Evolutionary conservation across 2,797 vertebrate genomes (phyloP), one percentile per base, ranked within the genome.

Genomic region (Enteromius thamalakanensis): DNA sequence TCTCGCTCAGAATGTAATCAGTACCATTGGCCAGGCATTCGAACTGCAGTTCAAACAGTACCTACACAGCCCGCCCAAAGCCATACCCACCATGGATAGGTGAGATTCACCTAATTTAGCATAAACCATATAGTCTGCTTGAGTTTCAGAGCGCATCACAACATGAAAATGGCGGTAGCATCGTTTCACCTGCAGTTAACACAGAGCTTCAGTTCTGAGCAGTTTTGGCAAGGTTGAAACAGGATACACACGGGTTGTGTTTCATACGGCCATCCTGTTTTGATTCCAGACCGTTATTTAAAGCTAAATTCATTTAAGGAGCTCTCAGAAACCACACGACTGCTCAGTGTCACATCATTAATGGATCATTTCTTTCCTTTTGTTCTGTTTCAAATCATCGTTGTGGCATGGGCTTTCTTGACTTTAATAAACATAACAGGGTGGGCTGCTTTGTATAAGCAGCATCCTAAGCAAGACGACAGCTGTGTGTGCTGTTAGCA

Each of bases 11-110:
- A 96, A 93, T 0, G 95, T 99, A 91, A 99, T 99, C 95, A 97
- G 95, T 86, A 99, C 98, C 0, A 97, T 99, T 23, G 98, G 98
- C 71, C 98, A 99, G 88, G 98, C 98, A 84, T 99, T 99, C 0
- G 98, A 99, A 92, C 94, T 99, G 84, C 97, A 98, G 90, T 99
- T 99, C 93, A 99, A 97, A 87, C 97, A 99, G 91, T 98, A 98
- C 85, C 94, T 99, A 4, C 97, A 99, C 93, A 99, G 96, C 86
- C 97, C 98, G 8, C 96, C 97, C 67, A 96, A 96, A 92, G 94
- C 92, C 78, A 94, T 93, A 80, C 88, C 92, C 2, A 94, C 96
- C 3, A 87, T 92, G 0, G 97, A 99, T 83, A 97, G 97, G 98
- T 99, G 91, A 90, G 89, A n/a, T 10, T 62, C 53, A 60, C 42